These are phyloP conservation scores for Lasiommata megera DNA, from an alignment of 2,888 invertebrate genomes.

Conservation along the genomic window DNA sequence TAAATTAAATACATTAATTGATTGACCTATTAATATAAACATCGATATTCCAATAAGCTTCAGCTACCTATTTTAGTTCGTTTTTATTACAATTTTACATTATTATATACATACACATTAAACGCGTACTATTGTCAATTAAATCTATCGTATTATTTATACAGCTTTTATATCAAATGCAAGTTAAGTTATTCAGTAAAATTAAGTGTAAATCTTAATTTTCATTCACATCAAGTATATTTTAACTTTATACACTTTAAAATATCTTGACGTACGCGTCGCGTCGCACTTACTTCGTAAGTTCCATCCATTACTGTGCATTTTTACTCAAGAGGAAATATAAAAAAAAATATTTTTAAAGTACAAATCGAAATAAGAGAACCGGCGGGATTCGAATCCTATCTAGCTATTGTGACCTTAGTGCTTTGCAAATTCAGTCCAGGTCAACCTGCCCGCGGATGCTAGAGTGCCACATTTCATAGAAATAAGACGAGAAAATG, in stretches of 20 bases:
- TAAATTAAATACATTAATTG: slow-evolving; percentile 16
- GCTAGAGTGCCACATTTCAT: too few species aligned
- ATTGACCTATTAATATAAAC: slow-evolving; percentile 11
- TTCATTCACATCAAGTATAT: slow-evolving; percentile 2
- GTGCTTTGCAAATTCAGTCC: too few species aligned
- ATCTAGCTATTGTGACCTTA: too few species aligned
- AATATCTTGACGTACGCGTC: slow-evolving; percentile 17
- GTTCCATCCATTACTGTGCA: slow-evolving; percentile 6
- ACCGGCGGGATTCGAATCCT: too few species aligned
- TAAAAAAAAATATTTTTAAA: too few species aligned
- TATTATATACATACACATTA: slow-evolving; percentile 18
- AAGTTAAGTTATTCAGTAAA: slow-evolving; percentile 1
- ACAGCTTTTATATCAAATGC: slow-evolving; percentile 4
- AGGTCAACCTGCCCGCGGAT: too few species aligned
- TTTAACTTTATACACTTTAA: neutral
- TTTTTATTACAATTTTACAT: slow-evolving; percentile 17
- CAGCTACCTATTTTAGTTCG: slow-evolving; percentile 12
- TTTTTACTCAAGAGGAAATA: neutral
- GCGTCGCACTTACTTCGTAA: too few species aligned
- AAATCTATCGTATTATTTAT: slow-evolving; percentile 12
- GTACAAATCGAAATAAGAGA: too few species aligned
- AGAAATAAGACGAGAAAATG: too few species aligned
- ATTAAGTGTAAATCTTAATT: neutral
- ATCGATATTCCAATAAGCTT: slow-evolving; percentile 16
- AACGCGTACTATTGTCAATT: slow-evolving; percentile 13